Base-by-base conservation (phyloP, 1,140 invertebrate species). In the Drosophila ambigua region DNA sequence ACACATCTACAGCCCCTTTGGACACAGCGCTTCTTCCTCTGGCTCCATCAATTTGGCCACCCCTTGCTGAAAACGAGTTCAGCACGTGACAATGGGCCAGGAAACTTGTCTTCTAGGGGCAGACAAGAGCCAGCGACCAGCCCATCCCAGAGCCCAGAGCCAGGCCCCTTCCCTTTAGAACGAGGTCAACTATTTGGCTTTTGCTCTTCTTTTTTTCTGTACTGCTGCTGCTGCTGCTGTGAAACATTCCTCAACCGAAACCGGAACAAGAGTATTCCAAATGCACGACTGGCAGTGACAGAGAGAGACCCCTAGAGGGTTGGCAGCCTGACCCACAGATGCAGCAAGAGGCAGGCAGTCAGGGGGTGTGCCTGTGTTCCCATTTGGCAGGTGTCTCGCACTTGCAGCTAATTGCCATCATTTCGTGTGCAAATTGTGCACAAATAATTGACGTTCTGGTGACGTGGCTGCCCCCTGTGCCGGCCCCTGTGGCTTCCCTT, bases 391-490 rank as follows among this genome's bases (percentile, higher is more conserved):
- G 63, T 84, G 77, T 62, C 59, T 72, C 71, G 11, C 35, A 39
- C 35, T 39, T 39, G 49, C 66, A 63, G 63, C 76, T 87, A 87
- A 87, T 87, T 87, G 83, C 78, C 61, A 43, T 87, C 73, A 69
- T 87, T 84, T 87, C 66, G 52, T 67, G 82, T 72, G 65, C 82
- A 85, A 85, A 87, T 87, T 85, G 77, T 67, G 67, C 57, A 48
- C 73, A 59, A 66, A 65, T 74, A 74, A 64, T 64, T 61, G 73
- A 59, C 35, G 35, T 20, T 20, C 20, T 20, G 20, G 20, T 20
- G 16, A 16, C 16, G 16, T 16, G 16, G 16, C 16, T n/a, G n/a
- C n/a, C 16, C 16, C 16, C 16, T 16, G 16, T 16, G 16, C 0
- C 16, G 0, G 16, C 16, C 16, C 16, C 16, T 20, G 20, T 20